Percentiles rank a stretch among this genome's conserved stretches.
These are phyloP conservation scores for Rhynchophorus ferrugineus DNA, from an alignment of 1,140 invertebrate species.

Conservation along the genomic window DNA sequence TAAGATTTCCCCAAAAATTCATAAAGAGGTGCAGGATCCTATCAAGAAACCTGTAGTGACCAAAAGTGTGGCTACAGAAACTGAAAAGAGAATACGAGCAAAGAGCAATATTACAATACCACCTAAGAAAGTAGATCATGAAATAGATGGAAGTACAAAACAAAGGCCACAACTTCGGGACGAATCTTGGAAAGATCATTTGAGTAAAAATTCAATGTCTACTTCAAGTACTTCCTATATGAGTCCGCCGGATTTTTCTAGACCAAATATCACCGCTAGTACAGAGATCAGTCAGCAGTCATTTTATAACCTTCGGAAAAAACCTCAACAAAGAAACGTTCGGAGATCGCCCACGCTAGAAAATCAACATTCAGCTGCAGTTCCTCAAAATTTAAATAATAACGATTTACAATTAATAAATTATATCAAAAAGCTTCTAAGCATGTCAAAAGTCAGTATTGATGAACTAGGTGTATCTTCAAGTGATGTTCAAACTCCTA, in stretches of 20 bases:
- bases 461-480: constrained; percentile 46
- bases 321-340: constrained; percentile 30
- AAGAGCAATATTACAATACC: background rate
- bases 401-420: constrained; percentile 36
- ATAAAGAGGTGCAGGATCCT: background rate
- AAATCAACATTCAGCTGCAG: constrained; percentile 1
- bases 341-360: background rate
- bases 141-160: background rate
- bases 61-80: constrained; percentile 14
- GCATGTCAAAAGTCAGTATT: constrained; percentile 43
- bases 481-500: constrained; percentile 46
- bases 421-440: constrained; percentile 46
- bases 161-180: background rate
- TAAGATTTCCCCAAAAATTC: background rate
- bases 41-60: constrained; percentile 8
- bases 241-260: constrained; percentile 33
- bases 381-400: background rate
- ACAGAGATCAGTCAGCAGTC: constrained; percentile 8
- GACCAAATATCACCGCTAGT: constrained; percentile 13
- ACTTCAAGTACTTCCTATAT: constrained; percentile 36
- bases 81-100: constrained; percentile 6
- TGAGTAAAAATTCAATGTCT: constrained; percentile 29
- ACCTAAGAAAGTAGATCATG: background rate
- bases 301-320: constrained; percentile 23
- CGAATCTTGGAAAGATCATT: constrained; percentile 31